Conservation (phyloP, 1,140 invertebrate genomes). For the Achatina immaculata region DNA sequence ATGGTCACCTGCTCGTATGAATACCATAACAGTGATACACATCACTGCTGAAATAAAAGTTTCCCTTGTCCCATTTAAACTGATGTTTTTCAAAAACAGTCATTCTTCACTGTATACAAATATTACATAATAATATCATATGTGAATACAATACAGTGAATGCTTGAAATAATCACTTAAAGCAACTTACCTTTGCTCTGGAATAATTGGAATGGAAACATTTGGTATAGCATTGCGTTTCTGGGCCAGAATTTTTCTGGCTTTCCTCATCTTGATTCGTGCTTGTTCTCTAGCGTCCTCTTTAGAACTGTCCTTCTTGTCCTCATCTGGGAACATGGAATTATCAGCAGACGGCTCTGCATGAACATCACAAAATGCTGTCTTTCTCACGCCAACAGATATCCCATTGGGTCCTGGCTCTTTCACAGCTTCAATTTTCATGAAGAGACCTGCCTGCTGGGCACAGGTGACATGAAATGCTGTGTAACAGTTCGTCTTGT, state of each 20-base stretch:
- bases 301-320: conserved; percentile 66
- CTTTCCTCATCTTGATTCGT: conserved; percentile 82
- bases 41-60: no score
- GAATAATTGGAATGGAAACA: conserved; percentile 94
- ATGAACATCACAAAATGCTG: conserved; percentile 95
- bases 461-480: conserved; percentile 99
- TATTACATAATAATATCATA: no score
- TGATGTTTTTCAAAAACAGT: no score
- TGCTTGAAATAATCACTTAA: no score
- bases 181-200: conserved; percentile 80
- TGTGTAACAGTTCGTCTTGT: conserved; percentile 94
- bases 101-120: no score
- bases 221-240: conserved; percentile 91
- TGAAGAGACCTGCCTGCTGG: conserved; percentile 92
- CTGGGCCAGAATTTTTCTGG: conserved; percentile 83
- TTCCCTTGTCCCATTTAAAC: no score
- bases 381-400: conserved; percentile 86
- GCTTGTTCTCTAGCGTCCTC: conserved; percentile 74
- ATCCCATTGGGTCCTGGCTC: conserved; percentile 60
- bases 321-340: conserved; percentile 62
- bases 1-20: no score
- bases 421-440: conserved; percentile 89
- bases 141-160: no score
- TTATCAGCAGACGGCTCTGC: conserved; percentile 77
- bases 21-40: no score